Base-by-base conservation (phyloP, 2,113 vertebrate species). In the Triplophysa tibetana region DNA sequence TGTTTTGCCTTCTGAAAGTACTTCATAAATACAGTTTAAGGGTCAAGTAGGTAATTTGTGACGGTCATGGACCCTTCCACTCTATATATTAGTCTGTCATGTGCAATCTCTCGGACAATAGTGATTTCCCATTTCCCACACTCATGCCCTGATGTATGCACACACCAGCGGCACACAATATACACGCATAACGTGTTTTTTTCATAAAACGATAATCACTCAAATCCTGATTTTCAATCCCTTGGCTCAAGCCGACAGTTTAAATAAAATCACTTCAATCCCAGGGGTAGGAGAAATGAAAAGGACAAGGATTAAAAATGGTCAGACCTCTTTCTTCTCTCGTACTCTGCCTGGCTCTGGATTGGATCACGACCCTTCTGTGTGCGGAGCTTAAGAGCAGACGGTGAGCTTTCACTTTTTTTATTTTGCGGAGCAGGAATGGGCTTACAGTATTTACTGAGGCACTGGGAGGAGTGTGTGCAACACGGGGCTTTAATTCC, bases 201-300 rank as follows among this genome's bases (percentile, higher is more conserved):
- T 60, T 94, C 65, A 94, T 94, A 67, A 54, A 94, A 94, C 93
- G 94, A 94, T 94, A 95, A 95, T 95, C 94, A 94, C 92, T 92
- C 94, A 95, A 95, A 95, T 94, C 93, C 93, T 92, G 92, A 93
- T 95, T 94, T 93, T 91, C 93, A 94, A 95, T 95, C 94, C 93
- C 93, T 89, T 88, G 92, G 93, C 93, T 95, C 94, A 95, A 94
- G 93, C 94, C 93, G 93, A 94, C 93, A 95, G 93, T 95, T 94
- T 94, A 94, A 95, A 95, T 95, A 95, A 94, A 96, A 95, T 95
- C 94, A 94, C 91, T 91, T 92, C 95, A 96, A 95, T 95, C 94
- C 94, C 93, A 92, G 85, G 92, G 91, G 94, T 93, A 93, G 93
- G 91, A 94, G 91, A 96, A 94, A 95, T 95, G 93, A 95, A 96